These are phyloP conservation scores for Tenthredo distinguenda DNA, from an alignment of 2,888 invertebrate genomes.

Conservation along the genomic window DNA sequence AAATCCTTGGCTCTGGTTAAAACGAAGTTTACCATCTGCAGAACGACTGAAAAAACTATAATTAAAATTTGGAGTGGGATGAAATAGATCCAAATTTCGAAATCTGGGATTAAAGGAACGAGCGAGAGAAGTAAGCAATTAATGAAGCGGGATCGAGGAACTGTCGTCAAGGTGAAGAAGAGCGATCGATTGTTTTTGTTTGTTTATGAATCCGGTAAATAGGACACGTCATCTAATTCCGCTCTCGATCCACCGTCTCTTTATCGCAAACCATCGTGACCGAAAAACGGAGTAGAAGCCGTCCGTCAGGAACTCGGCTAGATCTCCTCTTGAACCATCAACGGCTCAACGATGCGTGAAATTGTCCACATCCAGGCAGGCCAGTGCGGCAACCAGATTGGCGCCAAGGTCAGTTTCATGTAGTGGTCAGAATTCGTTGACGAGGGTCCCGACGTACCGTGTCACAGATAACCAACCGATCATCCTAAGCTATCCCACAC, in stretches of 20 bases:
- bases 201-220: not conserved
- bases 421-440: slow-evolving; percentile 24
- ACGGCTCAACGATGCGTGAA: slow-evolving; percentile 83
- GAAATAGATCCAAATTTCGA: not conserved
- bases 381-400: slow-evolving; percentile 94
- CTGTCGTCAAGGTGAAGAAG: slow-evolving; percentile 49
- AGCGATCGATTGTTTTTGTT: slow-evolving; percentile 60
- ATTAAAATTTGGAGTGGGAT: not conserved
- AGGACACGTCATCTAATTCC: slow-evolving; percentile 8
- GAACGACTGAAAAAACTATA: not conserved
- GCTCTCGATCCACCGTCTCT: slow-evolving; percentile 21
- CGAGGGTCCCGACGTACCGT: not conserved
- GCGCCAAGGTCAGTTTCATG: slow-evolving; percentile 82
- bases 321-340: slow-evolving; percentile 22
- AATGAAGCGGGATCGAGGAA: not conserved
- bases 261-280: not conserved
- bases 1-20: not conserved
- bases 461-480: slow-evolving; percentile 5
- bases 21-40: not conserved
- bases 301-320: not conserved
- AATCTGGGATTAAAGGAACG: not conserved
- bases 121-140: not conserved
- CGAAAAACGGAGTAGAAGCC: slow-evolving; percentile 1
- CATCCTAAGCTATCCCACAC: slow-evolving; percentile 9
- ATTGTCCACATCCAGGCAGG: slow-evolving; percentile 91